These are phyloP conservation scores for Actinostola sp. DNA, from an alignment of 92 coral and sea anemone genomes.

Conservation along the genomic window DNA sequence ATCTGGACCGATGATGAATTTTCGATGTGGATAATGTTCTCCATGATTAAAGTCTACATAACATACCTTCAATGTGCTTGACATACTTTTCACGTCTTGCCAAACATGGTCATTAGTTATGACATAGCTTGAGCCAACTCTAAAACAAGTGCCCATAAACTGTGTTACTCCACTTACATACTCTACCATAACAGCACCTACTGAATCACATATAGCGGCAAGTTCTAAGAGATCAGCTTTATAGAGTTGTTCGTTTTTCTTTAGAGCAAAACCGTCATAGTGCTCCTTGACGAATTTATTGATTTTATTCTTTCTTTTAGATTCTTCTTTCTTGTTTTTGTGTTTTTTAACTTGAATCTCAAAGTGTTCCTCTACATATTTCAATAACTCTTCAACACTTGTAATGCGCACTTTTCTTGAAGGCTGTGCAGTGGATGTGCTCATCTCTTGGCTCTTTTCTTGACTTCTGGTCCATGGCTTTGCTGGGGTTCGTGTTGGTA, in stretches of 20 bases:
- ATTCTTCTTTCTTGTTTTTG: not conserved
- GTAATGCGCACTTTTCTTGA: not conserved
- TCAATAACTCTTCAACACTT: not conserved
- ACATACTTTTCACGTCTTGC: not conserved
- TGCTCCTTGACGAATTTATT: not conserved
- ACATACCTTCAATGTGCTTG: not conserved
- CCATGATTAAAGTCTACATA: constrained; percentile 14
- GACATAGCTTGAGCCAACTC: constrained; percentile 1
- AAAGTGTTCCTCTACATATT: not conserved
- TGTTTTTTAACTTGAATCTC: not conserved
- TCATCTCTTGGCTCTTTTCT: no score
- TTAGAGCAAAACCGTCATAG: constrained; percentile 4
- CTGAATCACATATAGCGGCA: not conserved
- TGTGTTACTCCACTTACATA: not conserved
- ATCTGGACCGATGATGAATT: no score
- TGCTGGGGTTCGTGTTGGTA: no score
- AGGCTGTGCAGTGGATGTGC: no score
- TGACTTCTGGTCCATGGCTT: no score
- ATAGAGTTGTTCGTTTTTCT: not conserved
- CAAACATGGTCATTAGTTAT: constrained; percentile 17
- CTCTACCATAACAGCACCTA: not conserved
- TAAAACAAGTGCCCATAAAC: constrained; percentile 19
- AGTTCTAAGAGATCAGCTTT: not conserved
- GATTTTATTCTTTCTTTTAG: not conserved
- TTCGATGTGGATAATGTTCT: no score